Percentiles rank a stretch among this genome's conserved stretches.
phyloP scores from a whole-genome alignment of 2,888 invertebrate species.

The Drosophila vallismaia region DNA sequence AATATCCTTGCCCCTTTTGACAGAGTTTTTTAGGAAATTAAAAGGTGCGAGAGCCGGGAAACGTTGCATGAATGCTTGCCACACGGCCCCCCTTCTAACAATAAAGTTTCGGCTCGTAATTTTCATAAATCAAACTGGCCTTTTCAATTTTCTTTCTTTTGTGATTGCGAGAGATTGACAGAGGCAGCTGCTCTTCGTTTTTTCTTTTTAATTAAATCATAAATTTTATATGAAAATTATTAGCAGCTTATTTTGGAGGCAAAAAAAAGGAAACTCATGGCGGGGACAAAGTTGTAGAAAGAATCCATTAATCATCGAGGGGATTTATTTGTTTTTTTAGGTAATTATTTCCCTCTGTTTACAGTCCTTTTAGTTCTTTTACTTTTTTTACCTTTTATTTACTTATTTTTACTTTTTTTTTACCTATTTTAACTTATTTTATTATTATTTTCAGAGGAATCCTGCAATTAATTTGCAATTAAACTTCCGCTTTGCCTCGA shows the following conservation, averaged over 20 bases:
- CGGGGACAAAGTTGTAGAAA: not conserved
- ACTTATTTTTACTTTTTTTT: no score
- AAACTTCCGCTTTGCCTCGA: constrained; percentile 7
- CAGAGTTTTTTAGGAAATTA: constrained; percentile 1
- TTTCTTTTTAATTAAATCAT: constrained; percentile 72
- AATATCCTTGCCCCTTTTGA: not conserved
- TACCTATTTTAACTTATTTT: not conserved
- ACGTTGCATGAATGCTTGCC: constrained; percentile 11
- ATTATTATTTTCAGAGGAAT: not conserved
- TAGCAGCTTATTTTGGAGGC: constrained; percentile 13
- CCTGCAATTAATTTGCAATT: constrained; percentile 28
- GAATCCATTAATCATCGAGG: no score
- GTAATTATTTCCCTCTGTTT: no score
- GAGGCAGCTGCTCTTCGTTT: constrained; percentile 20
- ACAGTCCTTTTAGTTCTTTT: no score
- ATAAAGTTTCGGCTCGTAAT: constrained; percentile 56
- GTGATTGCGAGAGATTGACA: not conserved
- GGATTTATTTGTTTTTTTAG: no score
- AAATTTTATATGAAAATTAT: constrained; percentile 51
- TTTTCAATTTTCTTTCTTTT: constrained; percentile 62
- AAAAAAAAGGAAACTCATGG: not conserved
- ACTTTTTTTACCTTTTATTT: no score
- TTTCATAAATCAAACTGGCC: constrained; percentile 73
- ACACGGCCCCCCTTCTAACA: not conserved
- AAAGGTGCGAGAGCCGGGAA: constrained; percentile 39